Base-by-base conservation (phyloP, 2,113 vertebrate species). In the Octodon degus region DNA sequence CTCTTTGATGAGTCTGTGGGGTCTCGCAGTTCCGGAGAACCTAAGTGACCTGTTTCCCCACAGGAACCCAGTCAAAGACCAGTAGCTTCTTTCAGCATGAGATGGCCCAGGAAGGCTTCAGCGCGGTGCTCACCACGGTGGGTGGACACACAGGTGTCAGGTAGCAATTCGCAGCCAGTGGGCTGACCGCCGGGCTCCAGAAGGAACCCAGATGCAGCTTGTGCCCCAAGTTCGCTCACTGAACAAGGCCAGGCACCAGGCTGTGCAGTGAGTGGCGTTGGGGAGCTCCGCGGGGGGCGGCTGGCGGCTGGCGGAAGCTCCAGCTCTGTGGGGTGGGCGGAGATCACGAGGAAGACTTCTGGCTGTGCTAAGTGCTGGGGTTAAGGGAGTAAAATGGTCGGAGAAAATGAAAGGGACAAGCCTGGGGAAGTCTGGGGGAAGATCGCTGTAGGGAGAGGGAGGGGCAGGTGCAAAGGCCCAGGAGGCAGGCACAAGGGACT, bases 21-120 rank as follows among this genome's bases (percentile, higher is more conserved):
- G 2, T 37, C 47, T 84, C 76, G 2, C 0, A 5, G 68, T 17
- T 76, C 60, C 91, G 11, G 24, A n/a, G 50, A 77, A 32, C 50
- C 62, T 70, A 17, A 93, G 27, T 16, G 55, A 43, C 32, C n/a
- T 85, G 16, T 94, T 83, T 93, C 20, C 86, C 58, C n/a, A 65
- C 97, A 98, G 98, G 98, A 37, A 98, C 98, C 13, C 96, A 97
- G 20, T 96, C 89, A 0, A 77, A 79, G 63, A 89, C 79, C 30
- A 95, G 97, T n/a, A 98, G 95, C 81, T 97, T 94, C 84, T 98
- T 98, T 94, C 96, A 97, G 82, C 88, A 98, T 20, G 98, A 98
- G 95, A 98, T 98, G 98, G 97, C 98, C 25, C 98, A 98, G 79
- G 97, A 98, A 94, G 98, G 98, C 27, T 98, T 98, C 96, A 98